These are phyloP conservation scores for Stenichneumon culpator DNA, from an alignment of 2,888 invertebrate genomes.

Conservation along the genomic window DNA sequence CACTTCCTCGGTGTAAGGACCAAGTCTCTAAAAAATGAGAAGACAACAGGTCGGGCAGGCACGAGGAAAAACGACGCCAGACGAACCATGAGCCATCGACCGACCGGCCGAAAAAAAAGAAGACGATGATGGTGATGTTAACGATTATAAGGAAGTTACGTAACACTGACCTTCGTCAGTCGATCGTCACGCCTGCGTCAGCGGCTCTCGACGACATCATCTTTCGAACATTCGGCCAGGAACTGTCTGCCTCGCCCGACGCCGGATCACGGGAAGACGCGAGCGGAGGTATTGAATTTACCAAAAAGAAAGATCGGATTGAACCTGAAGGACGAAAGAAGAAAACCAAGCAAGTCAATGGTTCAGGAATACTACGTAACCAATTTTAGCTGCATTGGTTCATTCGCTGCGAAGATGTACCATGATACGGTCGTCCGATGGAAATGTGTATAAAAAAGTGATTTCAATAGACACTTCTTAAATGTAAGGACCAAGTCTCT, in stretches of 20 bases:
- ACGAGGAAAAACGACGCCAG: constrained; percentile 3
- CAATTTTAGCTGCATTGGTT: too few relatives aligned
- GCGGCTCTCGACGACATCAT: constrained; percentile 64
- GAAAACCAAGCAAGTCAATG: not conserved
- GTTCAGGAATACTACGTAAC: too few relatives aligned
- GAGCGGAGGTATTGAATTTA: constrained; percentile 6
- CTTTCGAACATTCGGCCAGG: constrained; percentile 62
- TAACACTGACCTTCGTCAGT: constrained; percentile 82
- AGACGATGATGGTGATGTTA: constrained; percentile 35
- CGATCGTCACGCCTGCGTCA: constrained; percentile 77
- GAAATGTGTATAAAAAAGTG: constrained; percentile 13
- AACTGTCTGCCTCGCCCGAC: constrained; percentile 12
- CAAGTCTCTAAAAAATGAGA: not conserved
- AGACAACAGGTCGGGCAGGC: not conserved
- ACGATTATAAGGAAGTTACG: constrained; percentile 75
- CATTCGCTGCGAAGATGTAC: not conserved
- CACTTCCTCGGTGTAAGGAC: too few relatives aligned
- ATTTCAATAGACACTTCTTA: not conserved
- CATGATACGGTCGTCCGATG: not conserved
- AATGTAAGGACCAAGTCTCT: not conserved
- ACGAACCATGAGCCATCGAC: constrained; percentile 46
- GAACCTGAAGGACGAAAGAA: constrained; percentile 36
- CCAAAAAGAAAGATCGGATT: constrained; percentile 21
- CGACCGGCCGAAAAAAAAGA: constrained; percentile 37
- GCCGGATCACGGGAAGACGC: not conserved